A percentile compares a stretch with the other conserved stretches of the same genome.
Evolutionary conservation across 2,113 vertebrate species (phyloP).

Genomic region (Columbina picui): DNA sequence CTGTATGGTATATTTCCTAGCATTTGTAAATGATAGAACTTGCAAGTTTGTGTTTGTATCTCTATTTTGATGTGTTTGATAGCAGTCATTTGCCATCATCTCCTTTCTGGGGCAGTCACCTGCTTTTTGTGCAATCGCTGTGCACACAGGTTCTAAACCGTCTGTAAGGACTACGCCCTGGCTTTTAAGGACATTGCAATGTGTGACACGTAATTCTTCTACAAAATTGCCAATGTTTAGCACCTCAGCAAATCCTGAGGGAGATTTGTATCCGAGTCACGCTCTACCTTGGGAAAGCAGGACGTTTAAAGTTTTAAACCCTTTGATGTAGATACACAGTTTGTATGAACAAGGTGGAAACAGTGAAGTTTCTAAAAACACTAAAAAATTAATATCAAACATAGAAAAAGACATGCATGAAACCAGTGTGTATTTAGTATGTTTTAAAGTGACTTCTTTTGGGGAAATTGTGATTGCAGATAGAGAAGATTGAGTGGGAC

Average conservation of each 20-base stretch:
- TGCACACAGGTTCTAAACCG: neutral
- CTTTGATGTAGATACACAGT: neutral
- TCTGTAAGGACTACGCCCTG: neutral
- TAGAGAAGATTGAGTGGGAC: conserved; percentile 95
- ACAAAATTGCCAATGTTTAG: neutral
- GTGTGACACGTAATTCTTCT: neutral
- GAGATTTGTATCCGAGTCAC: neutral
- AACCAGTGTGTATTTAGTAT: neutral
- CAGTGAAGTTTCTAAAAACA: neutral
- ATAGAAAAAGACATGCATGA: accelerated
- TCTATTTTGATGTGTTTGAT: neutral
- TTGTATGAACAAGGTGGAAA: neutral
- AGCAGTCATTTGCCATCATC: neutral
- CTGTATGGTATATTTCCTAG: neutral
- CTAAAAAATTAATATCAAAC: neutral
- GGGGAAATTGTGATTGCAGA: conserved; percentile 73
- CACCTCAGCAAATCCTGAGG: neutral
- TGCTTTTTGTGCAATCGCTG: neutral
- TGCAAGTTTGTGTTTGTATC: neutral
- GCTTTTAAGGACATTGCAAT: neutral
- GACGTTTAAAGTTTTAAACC: neutral
- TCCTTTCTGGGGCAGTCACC: neutral
- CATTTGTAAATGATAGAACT: neutral
- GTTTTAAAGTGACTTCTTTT: neutral
- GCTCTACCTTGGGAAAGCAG: neutral